Percentiles rank a stretch among this genome's conserved stretches.
Evolutionary conservation across 2,888 invertebrate genomes (phyloP).

Genomic region (Nymphalis c-album): DNA sequence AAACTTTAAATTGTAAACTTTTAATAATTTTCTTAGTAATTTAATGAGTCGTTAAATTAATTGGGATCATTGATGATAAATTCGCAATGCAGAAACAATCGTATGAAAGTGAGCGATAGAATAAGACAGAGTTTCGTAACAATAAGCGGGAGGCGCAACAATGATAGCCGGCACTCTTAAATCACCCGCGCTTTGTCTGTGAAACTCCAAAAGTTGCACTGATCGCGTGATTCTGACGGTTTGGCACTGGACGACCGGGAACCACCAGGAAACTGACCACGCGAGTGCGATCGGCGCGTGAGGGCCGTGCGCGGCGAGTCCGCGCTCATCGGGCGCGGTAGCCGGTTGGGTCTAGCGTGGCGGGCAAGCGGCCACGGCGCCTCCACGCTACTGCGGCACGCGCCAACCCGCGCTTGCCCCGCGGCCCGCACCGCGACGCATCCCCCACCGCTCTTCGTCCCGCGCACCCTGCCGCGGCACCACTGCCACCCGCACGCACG

Average conservation of each 20-base stretch:
- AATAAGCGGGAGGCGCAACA: slow-evolving; percentile 47
- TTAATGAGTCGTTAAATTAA: slow-evolving; percentile 9
- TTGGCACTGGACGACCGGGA: slow-evolving; percentile 56
- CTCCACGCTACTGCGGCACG: slow-evolving; percentile 80
- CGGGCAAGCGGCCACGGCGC: slow-evolving; percentile 72
- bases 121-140: slow-evolving; percentile 48
- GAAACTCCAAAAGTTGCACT: slow-evolving; percentile 48
- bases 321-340: slow-evolving; percentile 55
- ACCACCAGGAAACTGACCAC: slow-evolving; percentile 56
- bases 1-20: background rate
- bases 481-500: slow-evolving; percentile 72
- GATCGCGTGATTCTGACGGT: slow-evolving; percentile 43
- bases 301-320: slow-evolving; percentile 52
- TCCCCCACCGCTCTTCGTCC: slow-evolving; percentile 47
- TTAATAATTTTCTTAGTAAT: background rate
- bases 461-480: slow-evolving; percentile 49
- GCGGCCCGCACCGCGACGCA: slow-evolving; percentile 53
- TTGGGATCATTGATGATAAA: slow-evolving; percentile 26
- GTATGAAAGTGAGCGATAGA: slow-evolving; percentile 46
- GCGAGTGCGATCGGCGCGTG: slow-evolving; percentile 50
- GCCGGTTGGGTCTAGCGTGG: slow-evolving; percentile 53
- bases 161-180: slow-evolving; percentile 42
- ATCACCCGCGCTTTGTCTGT: slow-evolving; percentile 47
- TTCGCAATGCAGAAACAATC: slow-evolving; percentile 46
- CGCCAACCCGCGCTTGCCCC: slow-evolving; percentile 60